Conservation (phyloP, 2,113 vertebrate genomes). For the Tragelaphus imberbis region DNA sequence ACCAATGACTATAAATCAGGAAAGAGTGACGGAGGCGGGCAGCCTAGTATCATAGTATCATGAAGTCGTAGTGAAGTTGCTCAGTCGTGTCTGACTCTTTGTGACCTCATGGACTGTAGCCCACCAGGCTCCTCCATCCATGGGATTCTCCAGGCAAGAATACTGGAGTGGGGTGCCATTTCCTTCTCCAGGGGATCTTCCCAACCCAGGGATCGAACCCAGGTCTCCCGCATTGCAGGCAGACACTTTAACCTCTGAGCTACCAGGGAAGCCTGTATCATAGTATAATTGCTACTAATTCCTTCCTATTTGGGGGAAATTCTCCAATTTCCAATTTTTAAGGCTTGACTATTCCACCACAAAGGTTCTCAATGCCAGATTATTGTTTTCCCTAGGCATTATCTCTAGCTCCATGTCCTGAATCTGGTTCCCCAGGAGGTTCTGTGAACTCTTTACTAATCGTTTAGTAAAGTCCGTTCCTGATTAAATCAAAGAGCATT, state of each 20-base stretch:
- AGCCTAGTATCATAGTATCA: not conserved
- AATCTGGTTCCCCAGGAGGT: not conserved
- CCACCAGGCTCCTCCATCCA: too few species aligned
- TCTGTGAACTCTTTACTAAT: not conserved
- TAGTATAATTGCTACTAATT: not conserved
- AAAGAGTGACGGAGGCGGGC: not conserved
- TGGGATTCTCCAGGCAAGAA: too few species aligned
- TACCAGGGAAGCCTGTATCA: not conserved
- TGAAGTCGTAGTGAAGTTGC: not conserved
- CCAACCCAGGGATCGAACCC: too few species aligned
- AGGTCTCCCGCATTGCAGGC: too few species aligned
- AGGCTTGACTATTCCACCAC: not conserved
- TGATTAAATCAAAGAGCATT: not conserved
- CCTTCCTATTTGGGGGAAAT: not conserved
- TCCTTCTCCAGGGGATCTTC: too few species aligned
- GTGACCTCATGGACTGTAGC: too few species aligned
- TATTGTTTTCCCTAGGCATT: not conserved
- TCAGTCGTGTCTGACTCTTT: too few species aligned
- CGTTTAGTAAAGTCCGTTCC: slow-evolving; percentile 32
- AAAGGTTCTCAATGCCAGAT: not conserved
- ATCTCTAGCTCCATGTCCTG: not conserved
- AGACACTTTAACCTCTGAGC: too few species aligned
- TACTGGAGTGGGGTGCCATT: too few species aligned
- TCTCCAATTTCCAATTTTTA: not conserved
- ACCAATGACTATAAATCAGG: not conserved